phyloP scores from a whole-genome alignment of 2,797 vertebrate genomes.

The Carapus acus region DNA sequence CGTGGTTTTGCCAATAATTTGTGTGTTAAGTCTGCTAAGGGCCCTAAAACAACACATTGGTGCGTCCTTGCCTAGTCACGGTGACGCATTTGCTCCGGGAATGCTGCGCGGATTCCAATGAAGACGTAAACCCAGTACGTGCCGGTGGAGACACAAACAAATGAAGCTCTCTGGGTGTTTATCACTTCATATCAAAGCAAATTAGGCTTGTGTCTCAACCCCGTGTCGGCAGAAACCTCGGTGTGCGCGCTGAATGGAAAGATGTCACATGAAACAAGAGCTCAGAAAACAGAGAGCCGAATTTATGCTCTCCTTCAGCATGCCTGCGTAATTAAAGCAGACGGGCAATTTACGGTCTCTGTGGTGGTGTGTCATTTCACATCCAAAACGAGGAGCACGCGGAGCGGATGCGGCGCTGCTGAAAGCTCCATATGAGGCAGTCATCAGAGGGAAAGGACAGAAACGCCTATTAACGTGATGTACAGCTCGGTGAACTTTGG shows the following conservation, averaged over 20 bases:
- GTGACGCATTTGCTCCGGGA: background rate
- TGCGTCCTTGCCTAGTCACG: too few species aligned
- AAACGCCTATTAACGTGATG: constrained; percentile 18
- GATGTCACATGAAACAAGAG: background rate
- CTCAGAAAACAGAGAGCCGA: background rate
- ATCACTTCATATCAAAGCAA: too few species aligned
- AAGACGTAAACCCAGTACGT: background rate
- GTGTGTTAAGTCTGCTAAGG: background rate
- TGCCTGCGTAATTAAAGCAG: constrained; percentile 6
- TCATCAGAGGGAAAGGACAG: constrained; percentile 5
- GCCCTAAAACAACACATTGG: background rate
- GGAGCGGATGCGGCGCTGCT: background rate
- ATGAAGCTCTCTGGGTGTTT: background rate
- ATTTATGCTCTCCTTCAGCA: background rate
- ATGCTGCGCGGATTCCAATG: background rate
- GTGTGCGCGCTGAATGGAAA: background rate
- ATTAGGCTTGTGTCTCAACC: too few species aligned
- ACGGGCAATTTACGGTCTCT: constrained; percentile 6
- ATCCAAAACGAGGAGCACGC: background rate
- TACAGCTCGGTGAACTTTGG: constrained; percentile 9
- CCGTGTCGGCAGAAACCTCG: too few species aligned
- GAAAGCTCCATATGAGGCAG: background rate
- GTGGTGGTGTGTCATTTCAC: constrained; percentile 5
- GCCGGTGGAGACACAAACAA: background rate
- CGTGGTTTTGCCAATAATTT: too few species aligned